Conservation (phyloP, 1,140 invertebrate genomes). For the Hycleus phaleratus region DNA sequence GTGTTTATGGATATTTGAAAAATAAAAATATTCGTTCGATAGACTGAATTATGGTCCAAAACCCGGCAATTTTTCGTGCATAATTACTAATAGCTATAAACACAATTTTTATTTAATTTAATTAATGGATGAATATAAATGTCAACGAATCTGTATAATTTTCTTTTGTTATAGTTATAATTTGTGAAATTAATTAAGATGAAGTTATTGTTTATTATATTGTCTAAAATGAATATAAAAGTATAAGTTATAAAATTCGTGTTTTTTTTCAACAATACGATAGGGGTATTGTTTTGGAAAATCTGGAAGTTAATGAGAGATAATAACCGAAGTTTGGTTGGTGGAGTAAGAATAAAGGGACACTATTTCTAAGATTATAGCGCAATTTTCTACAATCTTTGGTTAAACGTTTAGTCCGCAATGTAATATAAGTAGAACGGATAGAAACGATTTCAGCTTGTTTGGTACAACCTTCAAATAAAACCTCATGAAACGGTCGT, state of each 20-base stretch:
- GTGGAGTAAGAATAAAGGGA: conserved; percentile 4
- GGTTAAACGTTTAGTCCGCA: conserved; percentile 18
- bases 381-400: conserved; percentile 25
- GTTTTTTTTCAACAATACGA: background rate
- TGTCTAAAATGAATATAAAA: conserved; percentile 13
- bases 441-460: conserved; percentile 26
- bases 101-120: background rate
- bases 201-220: conserved; percentile 16
- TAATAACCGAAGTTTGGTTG: conserved; percentile 16
- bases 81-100: too few species aligned
- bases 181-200: background rate
- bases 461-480: conserved; percentile 28
- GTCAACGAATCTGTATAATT: conserved; percentile 10
- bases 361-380: conserved; percentile 24
- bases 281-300: background rate
- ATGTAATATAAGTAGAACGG: conserved; percentile 28
- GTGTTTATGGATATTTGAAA: too few species aligned
- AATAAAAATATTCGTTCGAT: too few species aligned
- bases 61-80: too few species aligned
- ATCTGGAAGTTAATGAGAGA: conserved; percentile 12
- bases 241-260: conserved; percentile 5
- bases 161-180: background rate
- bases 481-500: conserved; percentile 27
- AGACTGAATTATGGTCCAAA: too few species aligned
- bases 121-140: conserved; percentile 5